Conservation (phyloP, 2,113 vertebrate genomes). For the Brachirus orientalis region DNA sequence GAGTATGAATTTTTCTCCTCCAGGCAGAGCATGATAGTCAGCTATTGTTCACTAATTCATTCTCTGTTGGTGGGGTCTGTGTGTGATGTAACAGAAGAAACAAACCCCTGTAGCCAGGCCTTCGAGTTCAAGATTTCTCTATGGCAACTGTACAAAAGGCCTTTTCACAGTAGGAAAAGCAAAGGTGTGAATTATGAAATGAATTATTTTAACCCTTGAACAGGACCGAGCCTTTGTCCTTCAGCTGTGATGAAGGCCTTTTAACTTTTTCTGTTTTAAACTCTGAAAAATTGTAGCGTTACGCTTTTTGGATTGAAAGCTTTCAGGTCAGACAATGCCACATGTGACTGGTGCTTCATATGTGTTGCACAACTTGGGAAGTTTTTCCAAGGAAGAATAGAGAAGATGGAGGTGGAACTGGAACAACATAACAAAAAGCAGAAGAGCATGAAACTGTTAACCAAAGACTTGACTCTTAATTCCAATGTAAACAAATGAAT, state of each 20-base stretch:
- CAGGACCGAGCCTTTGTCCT: background rate
- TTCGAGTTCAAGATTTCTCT: background rate
- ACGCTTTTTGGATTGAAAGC: background rate
- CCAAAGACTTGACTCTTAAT: background rate
- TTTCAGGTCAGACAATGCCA: background rate
- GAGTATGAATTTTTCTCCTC: background rate
- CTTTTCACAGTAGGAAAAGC: background rate
- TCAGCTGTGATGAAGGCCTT: background rate
- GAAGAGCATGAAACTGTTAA: background rate
- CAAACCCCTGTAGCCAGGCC: conserved; percentile 6
- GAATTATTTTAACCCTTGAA: background rate
- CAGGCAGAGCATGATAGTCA: conserved; percentile 17
- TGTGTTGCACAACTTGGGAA: conserved; percentile 1
- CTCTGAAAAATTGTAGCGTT: too few species aligned
- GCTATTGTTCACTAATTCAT: conserved; percentile 18
- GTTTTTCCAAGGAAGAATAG: background rate
- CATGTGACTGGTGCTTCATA: conserved; percentile 9
- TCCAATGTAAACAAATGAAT: too few species aligned
- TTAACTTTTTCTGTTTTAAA: too few species aligned
- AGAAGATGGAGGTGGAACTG: background rate
- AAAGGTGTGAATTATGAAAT: background rate
- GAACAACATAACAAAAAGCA: background rate
- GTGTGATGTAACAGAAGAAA: conserved; percentile 16
- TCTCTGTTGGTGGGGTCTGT: conserved; percentile 9
- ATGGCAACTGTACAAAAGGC: conserved; percentile 4